phyloP scores from a whole-genome alignment of 64 coral and sea anemone species.

The Acropora tenuis region DNA sequence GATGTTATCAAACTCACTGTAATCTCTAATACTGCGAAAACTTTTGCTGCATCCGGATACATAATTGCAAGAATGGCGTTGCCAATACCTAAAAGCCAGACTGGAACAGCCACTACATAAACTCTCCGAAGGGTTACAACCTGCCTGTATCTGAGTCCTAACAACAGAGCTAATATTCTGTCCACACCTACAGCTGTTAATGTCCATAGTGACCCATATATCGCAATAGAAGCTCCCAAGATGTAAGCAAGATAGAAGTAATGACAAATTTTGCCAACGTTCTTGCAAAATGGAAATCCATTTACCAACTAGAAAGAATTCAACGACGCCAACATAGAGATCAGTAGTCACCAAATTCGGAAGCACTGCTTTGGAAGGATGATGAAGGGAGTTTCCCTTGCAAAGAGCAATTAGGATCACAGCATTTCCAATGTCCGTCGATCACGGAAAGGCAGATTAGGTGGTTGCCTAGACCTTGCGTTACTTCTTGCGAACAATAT shows the following conservation, averaged over 20 bases:
- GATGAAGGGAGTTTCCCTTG: neutral
- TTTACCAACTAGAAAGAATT: no score
- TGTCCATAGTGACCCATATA: neutral
- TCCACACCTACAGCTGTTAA: neutral
- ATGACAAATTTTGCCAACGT: no score
- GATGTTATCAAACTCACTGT: neutral
- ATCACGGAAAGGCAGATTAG: no score
- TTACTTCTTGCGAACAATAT: no score
- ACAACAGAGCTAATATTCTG: neutral
- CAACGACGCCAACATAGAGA: no score
- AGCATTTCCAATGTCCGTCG: no score
- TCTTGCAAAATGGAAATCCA: no score
- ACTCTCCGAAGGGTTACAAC: neutral
- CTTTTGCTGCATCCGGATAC: neutral
- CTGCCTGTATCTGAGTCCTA: neutral
- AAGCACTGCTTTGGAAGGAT: neutral
- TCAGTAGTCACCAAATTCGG: no score
- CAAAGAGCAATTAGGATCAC: no score
- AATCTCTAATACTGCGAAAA: neutral
- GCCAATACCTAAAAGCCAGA: neutral
- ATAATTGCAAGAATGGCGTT: neutral
- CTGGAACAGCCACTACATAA: neutral
- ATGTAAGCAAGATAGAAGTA: no score
- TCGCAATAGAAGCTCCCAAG: no score
- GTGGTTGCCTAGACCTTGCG: no score